phyloP scores from a whole-genome alignment of 2,113 vertebrate species.

The Platysternon megacephalum region DNA sequence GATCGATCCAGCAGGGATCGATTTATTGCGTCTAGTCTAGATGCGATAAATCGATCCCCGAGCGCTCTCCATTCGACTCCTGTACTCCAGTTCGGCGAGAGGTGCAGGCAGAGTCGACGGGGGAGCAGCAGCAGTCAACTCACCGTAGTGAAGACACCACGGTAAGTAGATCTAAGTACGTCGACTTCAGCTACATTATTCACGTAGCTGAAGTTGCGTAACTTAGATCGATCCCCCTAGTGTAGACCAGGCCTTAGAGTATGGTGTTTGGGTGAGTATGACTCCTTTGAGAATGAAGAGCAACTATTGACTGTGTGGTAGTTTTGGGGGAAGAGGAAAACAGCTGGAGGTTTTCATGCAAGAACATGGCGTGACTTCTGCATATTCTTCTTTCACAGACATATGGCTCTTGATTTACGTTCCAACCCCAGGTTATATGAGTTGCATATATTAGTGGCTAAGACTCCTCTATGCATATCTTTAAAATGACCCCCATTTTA shows the following conservation, averaged over 20 bases:
- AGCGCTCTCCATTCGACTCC: no score
- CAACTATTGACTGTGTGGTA: not conserved
- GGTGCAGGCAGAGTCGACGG: no score
- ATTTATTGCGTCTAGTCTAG: no score
- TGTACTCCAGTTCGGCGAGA: no score
- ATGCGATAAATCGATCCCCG: no score
- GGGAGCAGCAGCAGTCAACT: no score
- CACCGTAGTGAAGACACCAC: no score
- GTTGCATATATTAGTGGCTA: conserved; percentile 57
- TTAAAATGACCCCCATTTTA: conserved; percentile 67
- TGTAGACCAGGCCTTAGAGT: not conserved
- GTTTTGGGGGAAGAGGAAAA: not conserved
- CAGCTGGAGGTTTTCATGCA: conserved; percentile 6
- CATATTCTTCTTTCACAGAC: not conserved
- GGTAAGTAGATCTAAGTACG: no score
- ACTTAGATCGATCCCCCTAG: no score
- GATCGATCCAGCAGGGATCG: no score
- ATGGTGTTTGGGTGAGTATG: not conserved
- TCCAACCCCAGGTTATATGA: conserved; percentile 14
- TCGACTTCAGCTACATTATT: no score
- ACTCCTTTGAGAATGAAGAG: not conserved
- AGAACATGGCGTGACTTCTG: not conserved
- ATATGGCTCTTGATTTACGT: not conserved
- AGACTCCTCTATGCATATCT: conserved; percentile 51
- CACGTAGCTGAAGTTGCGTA: no score